These are phyloP conservation scores for Sardina pilchardus DNA, from an alignment of 2,113 vertebrate genomes.

Conservation along the genomic window DNA sequence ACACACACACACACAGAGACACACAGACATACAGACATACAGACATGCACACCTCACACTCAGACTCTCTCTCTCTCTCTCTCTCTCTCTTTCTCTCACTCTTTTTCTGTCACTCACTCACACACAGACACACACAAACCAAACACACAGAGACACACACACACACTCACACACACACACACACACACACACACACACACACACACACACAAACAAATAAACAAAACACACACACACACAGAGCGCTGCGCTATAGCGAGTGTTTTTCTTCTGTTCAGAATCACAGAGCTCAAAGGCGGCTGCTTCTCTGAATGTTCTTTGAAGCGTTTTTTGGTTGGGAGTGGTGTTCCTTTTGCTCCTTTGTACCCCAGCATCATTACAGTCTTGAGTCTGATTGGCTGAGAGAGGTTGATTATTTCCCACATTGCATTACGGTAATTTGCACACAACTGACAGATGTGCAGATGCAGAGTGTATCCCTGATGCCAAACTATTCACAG, in stretches of 20 bases:
- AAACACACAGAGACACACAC: too few relatives aligned
- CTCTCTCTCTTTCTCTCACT: too few relatives aligned
- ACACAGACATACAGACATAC: too few relatives aligned
- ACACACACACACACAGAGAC: too few relatives aligned
- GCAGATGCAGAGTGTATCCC: background rate
- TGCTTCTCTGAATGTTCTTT: background rate
- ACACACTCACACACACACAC: too few relatives aligned
- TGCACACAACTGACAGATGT: background rate
- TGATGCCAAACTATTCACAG: background rate
- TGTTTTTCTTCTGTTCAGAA: background rate
- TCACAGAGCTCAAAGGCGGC: background rate
- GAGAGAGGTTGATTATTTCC: background rate
- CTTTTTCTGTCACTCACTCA: too few relatives aligned
- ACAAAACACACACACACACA: too few relatives aligned
- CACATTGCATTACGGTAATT: background rate
- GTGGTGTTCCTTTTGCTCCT: background rate
- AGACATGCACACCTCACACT: too few relatives aligned
- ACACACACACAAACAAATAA: too few relatives aligned
- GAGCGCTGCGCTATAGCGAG: background rate
- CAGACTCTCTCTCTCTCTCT: too few relatives aligned
- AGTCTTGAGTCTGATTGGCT: background rate
- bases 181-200: too few relatives aligned
- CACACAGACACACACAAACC: too few relatives aligned
- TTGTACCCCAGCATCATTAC: background rate
- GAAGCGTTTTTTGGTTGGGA: background rate